These are phyloP conservation scores for Norana najaformis DNA, from an alignment of 2,888 invertebrate species.

Conservation along the genomic window DNA sequence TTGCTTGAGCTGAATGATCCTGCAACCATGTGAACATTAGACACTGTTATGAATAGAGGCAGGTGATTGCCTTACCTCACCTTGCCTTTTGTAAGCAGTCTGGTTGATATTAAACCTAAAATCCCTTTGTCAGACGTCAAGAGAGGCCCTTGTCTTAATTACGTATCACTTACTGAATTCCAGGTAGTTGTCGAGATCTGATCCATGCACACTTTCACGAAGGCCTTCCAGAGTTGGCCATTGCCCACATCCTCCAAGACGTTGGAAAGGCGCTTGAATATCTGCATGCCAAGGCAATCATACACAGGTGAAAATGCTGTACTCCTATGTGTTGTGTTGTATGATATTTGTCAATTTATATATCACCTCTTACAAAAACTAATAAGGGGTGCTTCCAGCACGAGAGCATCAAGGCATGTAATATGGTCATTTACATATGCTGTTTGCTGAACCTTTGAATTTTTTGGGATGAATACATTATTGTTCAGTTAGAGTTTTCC, in stretches of 20 bases:
- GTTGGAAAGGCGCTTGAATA: constrained; percentile 80
- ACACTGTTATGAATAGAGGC: no score
- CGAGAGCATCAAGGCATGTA: neutral
- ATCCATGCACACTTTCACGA: constrained; percentile 74
- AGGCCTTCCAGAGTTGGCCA: constrained; percentile 81
- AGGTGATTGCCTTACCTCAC: no score
- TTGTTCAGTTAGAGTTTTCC: no score
- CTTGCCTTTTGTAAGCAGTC: neutral
- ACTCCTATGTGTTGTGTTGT: neutral
- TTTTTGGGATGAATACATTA: neutral
- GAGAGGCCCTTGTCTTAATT: neutral
- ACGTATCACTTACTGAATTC: neutral
- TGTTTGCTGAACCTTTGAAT: neutral
- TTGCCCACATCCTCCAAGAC: constrained; percentile 78
- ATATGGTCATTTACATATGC: no score
- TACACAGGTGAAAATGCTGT: constrained; percentile 73
- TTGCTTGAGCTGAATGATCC: no score
- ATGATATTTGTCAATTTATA: no score
- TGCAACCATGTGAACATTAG: no score
- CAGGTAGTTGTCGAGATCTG: constrained; percentile 78
- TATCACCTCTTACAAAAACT: no score
- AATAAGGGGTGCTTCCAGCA: neutral
- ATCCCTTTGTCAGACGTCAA: neutral
- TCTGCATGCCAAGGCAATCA: constrained; percentile 79
- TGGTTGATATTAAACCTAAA: neutral